These are phyloP conservation scores for Heliconius eleuchia DNA, from an alignment of 1,140 invertebrate species.

Conservation along the genomic window DNA sequence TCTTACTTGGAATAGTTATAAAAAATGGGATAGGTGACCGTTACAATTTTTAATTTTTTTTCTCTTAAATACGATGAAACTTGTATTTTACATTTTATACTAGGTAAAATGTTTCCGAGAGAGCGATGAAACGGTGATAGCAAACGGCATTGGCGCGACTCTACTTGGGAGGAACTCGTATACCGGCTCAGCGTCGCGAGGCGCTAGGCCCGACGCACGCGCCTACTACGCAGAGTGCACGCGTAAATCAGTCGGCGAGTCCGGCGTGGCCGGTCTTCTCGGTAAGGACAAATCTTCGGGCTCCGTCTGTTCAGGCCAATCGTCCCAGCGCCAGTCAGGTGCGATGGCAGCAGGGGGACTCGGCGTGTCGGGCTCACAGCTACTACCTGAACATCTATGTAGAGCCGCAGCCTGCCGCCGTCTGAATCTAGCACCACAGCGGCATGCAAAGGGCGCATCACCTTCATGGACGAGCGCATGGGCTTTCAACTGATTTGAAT, in stretches of 20 bases:
- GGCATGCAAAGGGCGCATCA: slow-evolving; percentile 93
- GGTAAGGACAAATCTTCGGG: slow-evolving; percentile 89
- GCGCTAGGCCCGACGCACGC: slow-evolving; percentile 55
- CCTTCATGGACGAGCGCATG: slow-evolving; percentile 94
- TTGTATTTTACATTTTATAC: slow-evolving; percentile 20
- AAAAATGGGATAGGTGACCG: slow-evolving; percentile 46
- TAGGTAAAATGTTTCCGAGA: slow-evolving; percentile 24
- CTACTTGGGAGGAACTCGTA: slow-evolving; percentile 82
- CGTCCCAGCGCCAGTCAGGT: slow-evolving; percentile 73
- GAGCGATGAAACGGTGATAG: slow-evolving; percentile 27
- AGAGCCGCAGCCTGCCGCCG: slow-evolving; percentile 92
- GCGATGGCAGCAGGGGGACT: slow-evolving; percentile 64
- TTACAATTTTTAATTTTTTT: slow-evolving; percentile 51
- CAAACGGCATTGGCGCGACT: slow-evolving; percentile 45
- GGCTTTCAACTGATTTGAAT: slow-evolving; percentile 96
- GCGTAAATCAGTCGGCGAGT: slow-evolving; percentile 73
- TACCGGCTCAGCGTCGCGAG: slow-evolving; percentile 77
- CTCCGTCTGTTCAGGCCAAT: slow-evolving; percentile 91
- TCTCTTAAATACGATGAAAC: slow-evolving; percentile 18
- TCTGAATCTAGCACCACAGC: slow-evolving; percentile 89
- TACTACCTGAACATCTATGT: slow-evolving; percentile 87
- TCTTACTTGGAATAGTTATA: slow-evolving; percentile 55
- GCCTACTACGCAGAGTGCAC: slow-evolving; percentile 73
- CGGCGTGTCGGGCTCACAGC: slow-evolving; percentile 60
- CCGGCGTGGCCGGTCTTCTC: slow-evolving; percentile 70